Conservation (phyloP, 2,888 invertebrate genomes). For the Heliconius cydno region DNA sequence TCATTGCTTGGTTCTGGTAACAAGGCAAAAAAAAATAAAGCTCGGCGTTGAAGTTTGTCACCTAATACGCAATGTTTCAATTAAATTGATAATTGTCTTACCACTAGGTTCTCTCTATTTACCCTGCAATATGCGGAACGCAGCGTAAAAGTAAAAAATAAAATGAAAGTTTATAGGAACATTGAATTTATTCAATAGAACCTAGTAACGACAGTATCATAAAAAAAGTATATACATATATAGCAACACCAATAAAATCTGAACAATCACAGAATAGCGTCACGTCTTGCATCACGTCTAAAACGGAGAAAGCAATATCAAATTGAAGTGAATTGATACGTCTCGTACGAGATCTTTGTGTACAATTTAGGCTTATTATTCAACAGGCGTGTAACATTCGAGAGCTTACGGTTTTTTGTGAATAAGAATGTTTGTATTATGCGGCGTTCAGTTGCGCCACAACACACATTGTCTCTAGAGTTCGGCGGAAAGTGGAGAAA, state of each 20-base stretch:
- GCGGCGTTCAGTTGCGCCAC: not conserved
- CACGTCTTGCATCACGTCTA: conserved; percentile 23
- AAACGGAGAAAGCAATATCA: conserved; percentile 25
- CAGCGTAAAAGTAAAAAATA: not conserved
- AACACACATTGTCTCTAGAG: too few species aligned
- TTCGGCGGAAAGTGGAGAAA: too few species aligned
- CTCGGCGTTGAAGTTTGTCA: too few species aligned
- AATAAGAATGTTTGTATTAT: not conserved
- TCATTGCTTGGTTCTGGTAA: too few species aligned
- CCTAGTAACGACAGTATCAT: not conserved
- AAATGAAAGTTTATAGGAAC: not conserved
- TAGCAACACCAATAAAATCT: conserved; percentile 6
- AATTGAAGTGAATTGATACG: conserved; percentile 29
- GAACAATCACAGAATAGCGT: conserved; percentile 20
- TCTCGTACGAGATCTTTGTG: conserved; percentile 23
- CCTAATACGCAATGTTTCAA: too few species aligned
- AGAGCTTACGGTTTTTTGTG: conserved; percentile 15
- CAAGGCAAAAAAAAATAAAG: too few species aligned
- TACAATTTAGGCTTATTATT: conserved; percentile 21
- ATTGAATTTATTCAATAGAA: not conserved
- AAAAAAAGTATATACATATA: not conserved
- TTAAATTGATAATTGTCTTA: too few species aligned
- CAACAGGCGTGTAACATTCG: conserved; percentile 18
- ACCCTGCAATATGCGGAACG: too few species aligned
- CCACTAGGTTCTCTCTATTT: too few species aligned